phyloP scores from a whole-genome alignment of 2,113 vertebrate species.

The Esox niger region DNA sequence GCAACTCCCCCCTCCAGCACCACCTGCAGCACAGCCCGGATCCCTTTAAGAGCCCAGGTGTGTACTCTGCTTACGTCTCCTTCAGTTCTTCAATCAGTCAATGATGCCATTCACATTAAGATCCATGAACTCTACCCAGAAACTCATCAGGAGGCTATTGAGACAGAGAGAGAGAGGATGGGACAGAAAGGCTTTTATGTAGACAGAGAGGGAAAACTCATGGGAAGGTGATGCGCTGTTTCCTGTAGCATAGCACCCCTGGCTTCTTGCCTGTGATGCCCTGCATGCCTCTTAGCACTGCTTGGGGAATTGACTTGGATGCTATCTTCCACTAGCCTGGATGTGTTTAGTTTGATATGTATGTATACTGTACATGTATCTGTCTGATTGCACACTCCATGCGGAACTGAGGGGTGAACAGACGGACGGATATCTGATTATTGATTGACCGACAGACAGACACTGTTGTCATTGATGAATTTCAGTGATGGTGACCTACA shows the following conservation, averaged over 20 bases:
- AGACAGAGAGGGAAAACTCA: slow-evolving; percentile 1
- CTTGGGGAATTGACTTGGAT: background rate
- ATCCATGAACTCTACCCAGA: background rate
- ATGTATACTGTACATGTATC: background rate
- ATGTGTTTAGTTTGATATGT: background rate
- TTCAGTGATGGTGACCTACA: no score
- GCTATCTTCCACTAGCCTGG: background rate
- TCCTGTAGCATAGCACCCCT: background rate
- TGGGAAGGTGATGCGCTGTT: background rate
- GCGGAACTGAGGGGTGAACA: background rate
- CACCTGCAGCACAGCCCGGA: slow-evolving; percentile 63
- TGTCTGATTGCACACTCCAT: background rate
- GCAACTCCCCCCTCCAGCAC: slow-evolving; percentile 64
- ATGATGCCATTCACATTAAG: slow-evolving; percentile 43
- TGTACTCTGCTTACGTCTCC: slow-evolving; percentile 60
- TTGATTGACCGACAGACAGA: no score
- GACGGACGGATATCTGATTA: no score
- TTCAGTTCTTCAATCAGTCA: slow-evolving; percentile 28
- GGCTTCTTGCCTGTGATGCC: slow-evolving; percentile 30
- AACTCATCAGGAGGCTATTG: slow-evolving; percentile 1
- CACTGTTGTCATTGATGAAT: no score
- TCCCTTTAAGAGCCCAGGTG: slow-evolving; percentile 79
- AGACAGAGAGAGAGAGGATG: slow-evolving; percentile 4
- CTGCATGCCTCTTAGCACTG: slow-evolving; percentile 48
- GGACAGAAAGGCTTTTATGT: background rate